Evolutionary conservation across 1,140 invertebrate species (phyloP), one percentile per base, ranked within the genome.

Genomic region (Anoplophora glabripennis): DNA sequence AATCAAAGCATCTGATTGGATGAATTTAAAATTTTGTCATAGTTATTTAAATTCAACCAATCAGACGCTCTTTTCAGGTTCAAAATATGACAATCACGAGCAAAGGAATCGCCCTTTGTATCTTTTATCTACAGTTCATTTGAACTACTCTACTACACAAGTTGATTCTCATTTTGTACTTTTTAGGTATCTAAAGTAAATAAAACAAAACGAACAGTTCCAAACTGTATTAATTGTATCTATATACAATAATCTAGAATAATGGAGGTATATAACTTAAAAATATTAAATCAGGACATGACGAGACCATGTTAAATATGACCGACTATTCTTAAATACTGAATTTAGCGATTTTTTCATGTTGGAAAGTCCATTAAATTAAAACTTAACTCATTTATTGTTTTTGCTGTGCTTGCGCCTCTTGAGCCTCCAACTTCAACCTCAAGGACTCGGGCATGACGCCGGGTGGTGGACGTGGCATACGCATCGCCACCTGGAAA

Each of bases 401-500:
- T 9, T 28, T 28, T 28, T 28, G 21, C 21, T 28, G 21, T 5
- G 21, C 21, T 5, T 28, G 21, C 21, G 21, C 21, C 5, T 53
- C 78, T 64, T 80, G 76, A 15, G 80, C 84, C 57, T 80, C 85
- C 28, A 93, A 76, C 75, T 94, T 92, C 78, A 86, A 86, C 76
- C 92, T 94, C 68, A 99, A 83, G 11, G 93, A 96, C 75, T 94
- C 95, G 40, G 97, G 97, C 95, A 98, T 98, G 77, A 92, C 89
- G 76, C 96, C 93, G 78, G 97, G 97, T 79, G 98, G 97, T 72
- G 97, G 97, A 66, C 97, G 86, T 48, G 97, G 97, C 81, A 99
- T 89, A 65, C 88, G 81, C 41, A 95, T 83, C 68, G 81, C 87
- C 5, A 83, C 81, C 80, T 83, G 66, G 7, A 49, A 63, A 36